Conservation (phyloP, 2,888 invertebrate species). For the Neuroscelio doddi region DNA sequence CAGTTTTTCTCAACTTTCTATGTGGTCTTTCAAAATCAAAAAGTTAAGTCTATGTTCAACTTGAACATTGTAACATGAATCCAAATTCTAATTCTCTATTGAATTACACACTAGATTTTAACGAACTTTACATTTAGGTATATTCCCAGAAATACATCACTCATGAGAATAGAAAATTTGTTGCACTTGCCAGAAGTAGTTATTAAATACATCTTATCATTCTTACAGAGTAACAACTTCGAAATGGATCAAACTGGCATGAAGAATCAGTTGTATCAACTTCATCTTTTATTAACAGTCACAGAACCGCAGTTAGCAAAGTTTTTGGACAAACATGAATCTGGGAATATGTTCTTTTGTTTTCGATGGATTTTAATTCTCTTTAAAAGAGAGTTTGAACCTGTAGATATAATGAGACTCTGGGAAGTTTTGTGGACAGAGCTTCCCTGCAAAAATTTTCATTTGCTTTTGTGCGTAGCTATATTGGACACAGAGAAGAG, state of each 20-base stretch:
- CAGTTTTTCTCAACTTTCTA: no score
- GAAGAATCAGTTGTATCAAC: slow-evolving; percentile 91
- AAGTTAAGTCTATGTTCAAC: no score
- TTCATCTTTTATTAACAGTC: slow-evolving; percentile 86
- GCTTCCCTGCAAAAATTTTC: slow-evolving; percentile 95
- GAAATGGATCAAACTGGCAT: slow-evolving; percentile 97
- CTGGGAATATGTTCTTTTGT: slow-evolving; percentile 98
- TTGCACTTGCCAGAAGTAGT: no score
- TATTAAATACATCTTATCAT: slow-evolving; percentile 12
- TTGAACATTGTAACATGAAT: no score
- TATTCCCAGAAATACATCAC: no score
- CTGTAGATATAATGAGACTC: slow-evolving; percentile 88
- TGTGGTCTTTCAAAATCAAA: no score
- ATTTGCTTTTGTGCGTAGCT: slow-evolving; percentile 92
- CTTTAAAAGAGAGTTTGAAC: slow-evolving; percentile 95
- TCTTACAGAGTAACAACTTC: slow-evolving; percentile 86
- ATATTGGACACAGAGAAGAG: slow-evolving; percentile 93
- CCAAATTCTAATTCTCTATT: no score
- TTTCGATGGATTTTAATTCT: slow-evolving; percentile 98
- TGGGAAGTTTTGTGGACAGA: slow-evolving; percentile 99
- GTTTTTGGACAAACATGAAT: slow-evolving; percentile 90
- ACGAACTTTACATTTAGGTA: no score
- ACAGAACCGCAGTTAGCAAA: slow-evolving; percentile 88
- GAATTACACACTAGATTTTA: no score
- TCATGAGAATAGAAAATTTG: slow-evolving; percentile 8